Base-by-base conservation (phyloP, 1,140 invertebrate species). In the Panulirus ornatus region DNA sequence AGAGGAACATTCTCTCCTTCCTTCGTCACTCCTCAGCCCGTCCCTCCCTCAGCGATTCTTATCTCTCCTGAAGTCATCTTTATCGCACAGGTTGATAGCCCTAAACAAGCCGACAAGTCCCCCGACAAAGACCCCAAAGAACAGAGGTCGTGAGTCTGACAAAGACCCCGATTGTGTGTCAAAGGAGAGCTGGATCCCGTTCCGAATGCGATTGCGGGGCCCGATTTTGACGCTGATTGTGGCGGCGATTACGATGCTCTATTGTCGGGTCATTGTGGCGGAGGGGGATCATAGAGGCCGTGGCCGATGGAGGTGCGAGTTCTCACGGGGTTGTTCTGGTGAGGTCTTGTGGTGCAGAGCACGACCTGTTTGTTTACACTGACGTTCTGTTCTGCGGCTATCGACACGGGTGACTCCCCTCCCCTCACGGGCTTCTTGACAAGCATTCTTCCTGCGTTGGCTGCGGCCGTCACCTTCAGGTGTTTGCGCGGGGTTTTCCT, bases 191-290 rank as follows among this genome's bases (percentile, higher is more conserved):
- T 66, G 58, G 27, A 34, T 66, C 58, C 58, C 58, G n/a, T 27
- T 66, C 58, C 58, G 58, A 66, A 66, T 66, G 58, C 58, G n/a
- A 66, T 66, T 66, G 58, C 30, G 58, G 9, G 58, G 22, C n/a
- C n/a, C 58, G 58, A 66, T 66, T 66, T 66, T 66, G 58, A 66
- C 58, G 58, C 58, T 66, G 58, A 66, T 66, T 66, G 58, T 66
- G 58, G n/a, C 9, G 19, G 54, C 54, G 54, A 58, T 58, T 58
- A 58, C 54, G 54, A 58, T 30, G n/a, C 27, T 66, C 58, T 66
- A 8, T 66, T 66, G 58, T 66, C 58, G n/a, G 58, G 58, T 66
- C n/a, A 66, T 22, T 27, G 58, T 30, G 58, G 58, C n/a, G 58
- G 58, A 27, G 6, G 58, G 30, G 27, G n/a, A 66, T 30, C 58